These are phyloP conservation scores for Polypedilum pembai DNA, from an alignment of 1,140 invertebrate species.

Conservation along the genomic window DNA sequence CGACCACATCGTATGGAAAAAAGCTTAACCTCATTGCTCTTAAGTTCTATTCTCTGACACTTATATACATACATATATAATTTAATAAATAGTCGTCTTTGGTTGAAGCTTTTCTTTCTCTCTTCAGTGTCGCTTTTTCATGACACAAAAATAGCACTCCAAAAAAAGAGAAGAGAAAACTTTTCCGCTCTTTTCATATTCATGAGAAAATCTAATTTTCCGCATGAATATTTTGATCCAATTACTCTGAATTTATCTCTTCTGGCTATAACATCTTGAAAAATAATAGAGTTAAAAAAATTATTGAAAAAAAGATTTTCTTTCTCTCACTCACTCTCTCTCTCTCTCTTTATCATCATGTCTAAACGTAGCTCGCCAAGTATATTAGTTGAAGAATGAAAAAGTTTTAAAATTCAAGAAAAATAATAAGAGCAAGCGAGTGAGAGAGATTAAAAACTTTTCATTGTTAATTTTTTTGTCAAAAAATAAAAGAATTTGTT, in stretches of 20 bases:
- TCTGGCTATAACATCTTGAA: conserved; percentile 17
- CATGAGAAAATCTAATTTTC: conserved; percentile 26
- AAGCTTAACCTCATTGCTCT: neutral
- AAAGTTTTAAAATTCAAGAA: no score
- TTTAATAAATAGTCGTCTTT: conserved; percentile 19
- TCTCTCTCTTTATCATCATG: neutral
- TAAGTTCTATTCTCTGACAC: neutral
- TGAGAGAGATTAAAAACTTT: no score
- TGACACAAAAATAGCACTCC: conserved; percentile 3
- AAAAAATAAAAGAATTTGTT: no score
- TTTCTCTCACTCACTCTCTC: neutral
- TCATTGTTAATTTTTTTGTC: no score
- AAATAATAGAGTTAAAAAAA: conserved; percentile 14
- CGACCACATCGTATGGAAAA: neutral
- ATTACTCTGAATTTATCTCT: conserved; percentile 21
- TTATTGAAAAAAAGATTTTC: neutral
- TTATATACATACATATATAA: neutral
- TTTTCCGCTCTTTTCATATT: conserved; percentile 21
- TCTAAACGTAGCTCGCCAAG: no score
- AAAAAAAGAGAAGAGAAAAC: neutral
- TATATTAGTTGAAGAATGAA: no score
- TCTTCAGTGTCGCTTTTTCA: neutral
- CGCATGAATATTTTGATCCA: conserved; percentile 28
- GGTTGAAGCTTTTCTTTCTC: neutral
- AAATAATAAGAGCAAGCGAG: no score